phyloP scores from a whole-genome alignment of 2,113 vertebrate species.

The Morphnarchus princeps region DNA sequence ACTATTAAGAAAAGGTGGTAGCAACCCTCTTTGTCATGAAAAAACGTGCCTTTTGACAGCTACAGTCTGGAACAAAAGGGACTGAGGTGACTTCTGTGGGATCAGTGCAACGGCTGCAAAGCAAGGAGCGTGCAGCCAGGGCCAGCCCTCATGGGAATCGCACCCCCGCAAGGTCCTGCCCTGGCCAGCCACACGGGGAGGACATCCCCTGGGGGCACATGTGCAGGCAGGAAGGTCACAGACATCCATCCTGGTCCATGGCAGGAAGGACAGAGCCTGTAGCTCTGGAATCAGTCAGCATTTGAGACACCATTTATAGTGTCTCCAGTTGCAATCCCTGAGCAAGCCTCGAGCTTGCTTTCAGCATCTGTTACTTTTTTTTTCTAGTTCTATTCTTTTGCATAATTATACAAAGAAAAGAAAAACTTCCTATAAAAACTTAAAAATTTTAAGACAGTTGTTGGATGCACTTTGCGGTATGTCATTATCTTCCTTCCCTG shows the following conservation, averaged over 20 bases:
- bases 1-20: background rate
- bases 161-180: background rate
- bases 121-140: background rate
- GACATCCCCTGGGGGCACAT: background rate
- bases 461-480: background rate
- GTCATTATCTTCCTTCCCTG: background rate
- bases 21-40: background rate
- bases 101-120: background rate
- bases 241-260: background rate
- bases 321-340: background rate
- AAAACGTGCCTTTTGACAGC: background rate
- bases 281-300: background rate
- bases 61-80: background rate
- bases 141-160: accelerated
- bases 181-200: background rate
- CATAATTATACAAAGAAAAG: background rate
- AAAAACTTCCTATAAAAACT: background rate
- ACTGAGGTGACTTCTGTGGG: background rate
- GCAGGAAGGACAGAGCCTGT: background rate
- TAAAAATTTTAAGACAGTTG: background rate
- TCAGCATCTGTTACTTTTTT: background rate
- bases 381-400: background rate
- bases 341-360: background rate
- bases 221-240: background rate
- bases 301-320: background rate